Base-by-base conservation (phyloP, 1,140 invertebrate species). In the Brachionus rotundiformis region DNA sequence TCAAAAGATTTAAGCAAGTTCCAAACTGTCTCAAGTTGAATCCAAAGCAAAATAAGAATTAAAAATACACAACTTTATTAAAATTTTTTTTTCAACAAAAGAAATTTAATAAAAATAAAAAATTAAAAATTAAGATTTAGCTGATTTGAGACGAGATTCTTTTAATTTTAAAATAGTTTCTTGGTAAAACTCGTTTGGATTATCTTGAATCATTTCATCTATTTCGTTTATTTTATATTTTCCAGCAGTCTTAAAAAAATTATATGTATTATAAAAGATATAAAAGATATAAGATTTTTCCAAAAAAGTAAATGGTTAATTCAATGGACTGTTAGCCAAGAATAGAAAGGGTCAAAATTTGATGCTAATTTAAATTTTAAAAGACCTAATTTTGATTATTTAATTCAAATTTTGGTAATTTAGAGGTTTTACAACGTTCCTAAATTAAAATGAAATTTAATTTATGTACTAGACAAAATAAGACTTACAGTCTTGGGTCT, bases 91-190 rank as follows among this genome's bases (percentile, higher is more conserved):
- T 19, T 54, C 19, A 54, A 54, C 47, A 63, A 29, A 3, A 63
- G 10, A 27, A 29, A 10, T 29, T 63, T 29, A 29, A 2, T 7
- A 63, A 36, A 68, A 68, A 3, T 2, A 27, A 23, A 61, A 61
- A 61, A 61, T n/a, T 25, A 63, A 71, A 44, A 31, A 23, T 73
- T 44, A 73, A 31, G 36, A 73, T 73, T 73, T 73, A 11, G 68
- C 68, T 25, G 39, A 73, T 44, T 73, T 73, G 6, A 73, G 33
- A n/a, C 68, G 68, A 73, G 39, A 73, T 73, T 73, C 68, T 73
- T 29, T 73, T 33, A 73, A 73, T 44, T 73, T 73, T 25, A 73
- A 73, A 44, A 73, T 25, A 13, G 68, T 73, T 44, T 73, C 68
- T 13, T 73, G 68, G 44, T 27, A 73, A 73, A 25, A 73, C 25